Base-by-base conservation (phyloP, 2,113 vertebrate species). In the Anas platyrhynchos region DNA sequence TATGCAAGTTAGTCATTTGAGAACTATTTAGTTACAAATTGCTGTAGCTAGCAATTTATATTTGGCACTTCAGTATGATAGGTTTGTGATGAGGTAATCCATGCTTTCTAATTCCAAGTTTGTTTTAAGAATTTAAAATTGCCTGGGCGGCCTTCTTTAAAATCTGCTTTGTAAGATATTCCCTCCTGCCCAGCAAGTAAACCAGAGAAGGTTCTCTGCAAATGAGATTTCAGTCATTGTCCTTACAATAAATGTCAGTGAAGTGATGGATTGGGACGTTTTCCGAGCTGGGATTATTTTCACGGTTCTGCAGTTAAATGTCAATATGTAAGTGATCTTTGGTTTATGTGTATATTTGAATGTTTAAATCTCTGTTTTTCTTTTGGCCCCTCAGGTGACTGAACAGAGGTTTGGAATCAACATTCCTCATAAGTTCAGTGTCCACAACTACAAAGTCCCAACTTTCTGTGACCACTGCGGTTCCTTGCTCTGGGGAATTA, bases 391-490 rank as follows among this genome's bases (percentile, higher is more conserved):
- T 56, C 87, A 99, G 99, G 97, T 98, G 58, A 93, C 97, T 34
- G 98, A 97, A 48, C 99, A 99, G 94, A 98, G 99, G 81, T 99
- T 99, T 91, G 99, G 99, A 94, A 99, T 99, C 97, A 99, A 99
- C 83, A 96, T 99, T 86, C 99, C 99, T 11, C 99, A 99, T 96
- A 99, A 99, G 89, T 99, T 99, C 97, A 98, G 89, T 16, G 83
- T 98, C 75, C 99, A 99, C 98, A 99, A 99, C 97, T 99, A 99
- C 96, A 99, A 99, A 97, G 98, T 99, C 71, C 99, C 99, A 0
- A 99, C 99, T 0, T 99, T 99, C 98, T 99, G 99, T 21, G 99
- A 99, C 94, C 99, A 99, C 98, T 99, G 99, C 0, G 99, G 99
- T 44, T 99, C 99, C 12, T 97, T 99, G 96, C 98, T 99, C 52